A percentile compares a stretch with the other conserved stretches of the same genome.
phyloP scores from a whole-genome alignment of 2,797 vertebrate species.

The Falco concolor region DNA sequence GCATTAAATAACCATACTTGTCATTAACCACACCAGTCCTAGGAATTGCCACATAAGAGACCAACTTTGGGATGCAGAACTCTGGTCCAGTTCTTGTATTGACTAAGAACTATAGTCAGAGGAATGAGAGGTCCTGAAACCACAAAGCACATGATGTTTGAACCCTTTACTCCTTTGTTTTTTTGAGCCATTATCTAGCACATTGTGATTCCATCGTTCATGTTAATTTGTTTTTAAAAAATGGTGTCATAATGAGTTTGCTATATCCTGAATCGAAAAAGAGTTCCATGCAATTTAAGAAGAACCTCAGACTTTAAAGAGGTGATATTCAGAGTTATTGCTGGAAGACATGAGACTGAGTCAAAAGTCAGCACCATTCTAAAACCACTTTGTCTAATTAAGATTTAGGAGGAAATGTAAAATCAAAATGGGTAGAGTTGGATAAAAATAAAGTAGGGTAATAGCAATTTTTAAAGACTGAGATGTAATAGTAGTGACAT shows the following conservation, averaged over 20 bases:
- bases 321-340: neutral
- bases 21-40: neutral
- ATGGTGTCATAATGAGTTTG: neutral
- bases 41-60: neutral
- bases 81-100: neutral
- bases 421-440: neutral
- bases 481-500: neutral
- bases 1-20: neutral
- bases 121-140: neutral
- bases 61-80: neutral
- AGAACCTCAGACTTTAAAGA: neutral
- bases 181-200: neutral
- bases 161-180: neutral
- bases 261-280: neutral
- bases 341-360: neutral
- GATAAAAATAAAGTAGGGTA: neutral
- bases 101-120: neutral
- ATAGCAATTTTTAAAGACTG: neutral
- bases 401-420: neutral
- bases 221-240: neutral
- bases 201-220: neutral
- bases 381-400: neutral
- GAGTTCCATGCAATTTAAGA: neutral
- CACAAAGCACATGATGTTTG: neutral
- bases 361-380: neutral